These are phyloP conservation scores for Bombycilla garrulus DNA, from an alignment of 2,113 vertebrate species.

Conservation along the genomic window DNA sequence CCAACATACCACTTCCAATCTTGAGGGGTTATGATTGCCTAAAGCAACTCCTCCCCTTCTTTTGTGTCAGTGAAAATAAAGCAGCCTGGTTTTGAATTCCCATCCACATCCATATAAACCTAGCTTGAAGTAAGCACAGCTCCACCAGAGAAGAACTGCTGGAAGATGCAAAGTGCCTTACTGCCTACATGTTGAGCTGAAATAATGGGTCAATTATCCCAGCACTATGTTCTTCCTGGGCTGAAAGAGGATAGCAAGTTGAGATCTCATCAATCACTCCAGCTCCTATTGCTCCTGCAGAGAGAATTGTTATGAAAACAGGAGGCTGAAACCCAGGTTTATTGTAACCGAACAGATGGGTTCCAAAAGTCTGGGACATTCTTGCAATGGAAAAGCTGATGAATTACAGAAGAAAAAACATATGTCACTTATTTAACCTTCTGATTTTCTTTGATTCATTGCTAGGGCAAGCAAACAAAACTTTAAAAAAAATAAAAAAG, in stretches of 20 bases:
- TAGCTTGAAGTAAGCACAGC: neutral
- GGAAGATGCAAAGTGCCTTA: neutral
- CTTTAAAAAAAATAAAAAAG: neutral
- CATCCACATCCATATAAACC: neutral
- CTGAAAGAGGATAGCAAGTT: neutral
- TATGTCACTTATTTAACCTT: slow-evolving; percentile 14
- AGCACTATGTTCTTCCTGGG: neutral
- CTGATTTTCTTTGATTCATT: slow-evolving; percentile 29
- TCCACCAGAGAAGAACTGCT: neutral
- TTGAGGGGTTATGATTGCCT: neutral
- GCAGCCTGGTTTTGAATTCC: neutral
- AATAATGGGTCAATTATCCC: slow-evolving; percentile 24
- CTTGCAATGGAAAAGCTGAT: slow-evolving; percentile 38
- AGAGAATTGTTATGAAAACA: slow-evolving; percentile 34
- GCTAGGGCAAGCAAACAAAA: slow-evolving; percentile 13
- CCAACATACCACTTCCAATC: neutral
- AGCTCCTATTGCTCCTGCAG: slow-evolving; percentile 4
- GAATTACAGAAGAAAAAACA: slow-evolving; percentile 27
- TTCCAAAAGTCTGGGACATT: slow-evolving; percentile 3
- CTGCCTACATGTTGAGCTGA: neutral
- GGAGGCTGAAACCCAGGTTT: slow-evolving; percentile 19
- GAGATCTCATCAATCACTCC: slow-evolving; percentile 42
- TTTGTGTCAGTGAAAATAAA: neutral
- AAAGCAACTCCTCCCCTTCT: neutral
- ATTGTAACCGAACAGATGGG: slow-evolving; percentile 34